These are phyloP conservation scores for Paratilapia polleni DNA, from an alignment of 2,113 vertebrate genomes.

Conservation along the genomic window DNA sequence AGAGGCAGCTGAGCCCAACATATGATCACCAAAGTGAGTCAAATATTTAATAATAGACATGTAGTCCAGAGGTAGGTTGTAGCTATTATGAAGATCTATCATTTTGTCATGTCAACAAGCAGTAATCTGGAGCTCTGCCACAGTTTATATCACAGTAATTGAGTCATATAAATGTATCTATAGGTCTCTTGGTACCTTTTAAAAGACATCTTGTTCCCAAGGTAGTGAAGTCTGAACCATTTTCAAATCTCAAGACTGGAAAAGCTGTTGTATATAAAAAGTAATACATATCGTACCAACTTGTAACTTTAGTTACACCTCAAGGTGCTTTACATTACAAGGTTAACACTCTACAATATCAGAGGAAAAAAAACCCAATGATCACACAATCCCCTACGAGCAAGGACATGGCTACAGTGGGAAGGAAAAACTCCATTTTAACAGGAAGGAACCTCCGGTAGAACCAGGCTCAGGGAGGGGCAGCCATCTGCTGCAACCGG, in stretches of 20 bases:
- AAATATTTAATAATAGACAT: neutral
- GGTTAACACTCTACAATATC: no score
- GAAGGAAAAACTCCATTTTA: no score
- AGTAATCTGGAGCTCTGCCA: neutral
- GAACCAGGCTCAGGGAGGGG: no score
- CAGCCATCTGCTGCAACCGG: no score
- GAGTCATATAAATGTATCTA: neutral
- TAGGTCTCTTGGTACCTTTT: neutral
- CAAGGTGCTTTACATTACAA: no score
- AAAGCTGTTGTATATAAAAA: no score
- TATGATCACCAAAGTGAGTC: neutral
- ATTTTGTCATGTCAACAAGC: neutral
- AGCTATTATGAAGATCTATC: neutral
- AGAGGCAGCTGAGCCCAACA: constrained; percentile 18
- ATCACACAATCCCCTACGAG: no score
- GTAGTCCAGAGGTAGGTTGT: neutral
- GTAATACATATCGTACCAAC: no score
- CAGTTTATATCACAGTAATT: neutral
- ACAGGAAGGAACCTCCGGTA: no score
- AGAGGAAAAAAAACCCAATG: no score
- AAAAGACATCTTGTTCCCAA: neutral
- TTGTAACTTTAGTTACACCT: no score
- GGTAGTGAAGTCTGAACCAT: neutral
- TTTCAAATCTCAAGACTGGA: neutral
- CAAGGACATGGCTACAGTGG: no score